Percentiles rank a stretch among this genome's conserved stretches.
These are phyloP conservation scores for Drosophila setifemur DNA, from an alignment of 1,140 invertebrate species.

Conservation along the genomic window DNA sequence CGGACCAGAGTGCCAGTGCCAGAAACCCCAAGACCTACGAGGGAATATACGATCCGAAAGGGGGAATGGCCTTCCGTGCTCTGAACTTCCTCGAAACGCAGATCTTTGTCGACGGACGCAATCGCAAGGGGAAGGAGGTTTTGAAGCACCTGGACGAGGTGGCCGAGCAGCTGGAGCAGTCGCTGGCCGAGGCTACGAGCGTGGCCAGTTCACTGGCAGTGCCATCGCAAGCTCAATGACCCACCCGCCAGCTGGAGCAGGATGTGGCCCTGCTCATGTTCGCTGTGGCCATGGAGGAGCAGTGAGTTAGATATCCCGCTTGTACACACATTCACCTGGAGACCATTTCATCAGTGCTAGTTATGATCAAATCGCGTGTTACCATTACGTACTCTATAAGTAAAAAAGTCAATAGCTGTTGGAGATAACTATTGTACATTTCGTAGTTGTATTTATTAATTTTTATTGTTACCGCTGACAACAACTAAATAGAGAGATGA, in stretches of 20 bases:
- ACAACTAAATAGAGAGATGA: slow-evolving; percentile 55
- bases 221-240: slow-evolving; percentile 47
- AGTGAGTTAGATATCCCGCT: slow-evolving; percentile 19
- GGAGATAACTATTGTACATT: slow-evolving; percentile 59
- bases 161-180: slow-evolving; percentile 45
- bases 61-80: slow-evolving; percentile 68
- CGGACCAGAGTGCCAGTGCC: slow-evolving; percentile 59
- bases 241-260: slow-evolving; percentile 20
- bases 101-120: slow-evolving; percentile 64
- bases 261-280: slow-evolving; percentile 52
- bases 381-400: slow-evolving; percentile 57
- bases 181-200: slow-evolving; percentile 34
- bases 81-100: slow-evolving; percentile 73
- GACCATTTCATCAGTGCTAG: slow-evolving; percentile 38
- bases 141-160: slow-evolving; percentile 34
- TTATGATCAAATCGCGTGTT: slow-evolving; percentile 51
- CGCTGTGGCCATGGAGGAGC: slow-evolving; percentile 43
- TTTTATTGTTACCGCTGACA: slow-evolving; percentile 69
- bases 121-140: slow-evolving; percentile 42
- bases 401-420: slow-evolving; percentile 62
- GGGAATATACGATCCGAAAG: slow-evolving; percentile 64
- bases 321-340: slow-evolving; percentile 35
- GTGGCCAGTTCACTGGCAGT: slow-evolving; percentile 4
- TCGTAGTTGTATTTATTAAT: slow-evolving; percentile 74
- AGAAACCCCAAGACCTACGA: slow-evolving; percentile 30